Evolutionary conservation across 2,888 invertebrate species (phyloP).

Genomic region (Oscheius sp.): DNA sequence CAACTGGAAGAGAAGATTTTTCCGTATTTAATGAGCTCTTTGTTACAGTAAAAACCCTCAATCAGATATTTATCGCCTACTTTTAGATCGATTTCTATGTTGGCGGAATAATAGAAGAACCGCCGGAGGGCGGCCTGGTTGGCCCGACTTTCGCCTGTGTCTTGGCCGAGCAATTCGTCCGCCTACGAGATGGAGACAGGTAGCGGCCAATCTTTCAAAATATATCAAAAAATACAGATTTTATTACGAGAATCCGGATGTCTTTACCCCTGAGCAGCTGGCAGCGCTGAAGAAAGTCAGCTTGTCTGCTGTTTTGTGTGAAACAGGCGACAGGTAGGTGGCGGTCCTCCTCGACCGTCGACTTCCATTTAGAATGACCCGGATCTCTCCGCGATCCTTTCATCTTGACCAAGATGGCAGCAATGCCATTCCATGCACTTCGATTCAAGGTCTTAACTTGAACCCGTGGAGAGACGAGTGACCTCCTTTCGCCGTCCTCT

Average conservation of each 20-base stretch:
- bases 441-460: slow-evolving; percentile 62
- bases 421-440: slow-evolving; percentile 61
- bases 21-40: no score
- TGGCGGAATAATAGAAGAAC: slow-evolving; percentile 76
- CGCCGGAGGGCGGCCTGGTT: slow-evolving; percentile 73
- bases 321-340: slow-evolving; percentile 56
- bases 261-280: slow-evolving; percentile 63
- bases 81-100: slow-evolving; percentile 76
- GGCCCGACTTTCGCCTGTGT: slow-evolving; percentile 77
- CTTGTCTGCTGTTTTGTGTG: slow-evolving; percentile 54
- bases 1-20: no score
- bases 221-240: slow-evolving; percentile 44
- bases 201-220: slow-evolving; percentile 45
- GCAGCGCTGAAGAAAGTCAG: slow-evolving; percentile 49
- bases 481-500: background rate
- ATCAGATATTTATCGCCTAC: no score
- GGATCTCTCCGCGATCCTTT: slow-evolving; percentile 49
- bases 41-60: no score
- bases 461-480: slow-evolving; percentile 59
- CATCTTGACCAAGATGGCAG: slow-evolving; percentile 50
- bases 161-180: slow-evolving; percentile 76
- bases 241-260: slow-evolving; percentile 62
- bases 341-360: background rate
- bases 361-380: slow-evolving; percentile 41
- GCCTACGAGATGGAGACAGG: slow-evolving; percentile 76